Evolutionary conservation across 2,888 invertebrate species (phyloP).

Genomic region (Dione juno): DNA sequence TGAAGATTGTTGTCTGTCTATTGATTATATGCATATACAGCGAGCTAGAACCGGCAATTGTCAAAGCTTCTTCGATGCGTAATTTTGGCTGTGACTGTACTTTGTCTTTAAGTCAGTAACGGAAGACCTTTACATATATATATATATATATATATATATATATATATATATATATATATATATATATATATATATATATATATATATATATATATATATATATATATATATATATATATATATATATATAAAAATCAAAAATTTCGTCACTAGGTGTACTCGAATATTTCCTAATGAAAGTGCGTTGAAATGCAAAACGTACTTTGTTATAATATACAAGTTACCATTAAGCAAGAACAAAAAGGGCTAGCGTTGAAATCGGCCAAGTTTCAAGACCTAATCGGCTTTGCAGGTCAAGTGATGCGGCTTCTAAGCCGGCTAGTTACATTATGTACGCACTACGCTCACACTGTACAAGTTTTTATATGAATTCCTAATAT

Average conservation of each 20-base stretch:
- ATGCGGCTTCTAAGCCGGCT: constrained; percentile 68
- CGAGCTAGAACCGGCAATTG: too few species aligned
- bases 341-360: constrained; percentile 14
- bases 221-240: too few species aligned
- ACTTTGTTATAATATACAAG: not conserved
- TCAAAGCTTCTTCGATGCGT: too few species aligned
- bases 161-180: too few species aligned
- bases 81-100: too few species aligned
- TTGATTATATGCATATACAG: not conserved
- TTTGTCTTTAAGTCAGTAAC: too few species aligned
- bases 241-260: too few species aligned
- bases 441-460: constrained; percentile 63
- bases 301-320: not conserved
- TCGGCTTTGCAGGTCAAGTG: constrained; percentile 74
- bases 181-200: too few species aligned
- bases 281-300: not conserved
- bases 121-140: too few species aligned
- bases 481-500: constrained; percentile 19
- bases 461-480: constrained; percentile 16
- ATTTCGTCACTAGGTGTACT: not conserved
- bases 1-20: not conserved
- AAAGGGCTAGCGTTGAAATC: constrained; percentile 30
- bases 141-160: too few species aligned
- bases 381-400: constrained; percentile 58
- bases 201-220: too few species aligned